Evolutionary conservation across 2,888 invertebrate genomes (phyloP), one percentile per base, ranked within the genome.

Genomic region (Nysson spinosus): DNA sequence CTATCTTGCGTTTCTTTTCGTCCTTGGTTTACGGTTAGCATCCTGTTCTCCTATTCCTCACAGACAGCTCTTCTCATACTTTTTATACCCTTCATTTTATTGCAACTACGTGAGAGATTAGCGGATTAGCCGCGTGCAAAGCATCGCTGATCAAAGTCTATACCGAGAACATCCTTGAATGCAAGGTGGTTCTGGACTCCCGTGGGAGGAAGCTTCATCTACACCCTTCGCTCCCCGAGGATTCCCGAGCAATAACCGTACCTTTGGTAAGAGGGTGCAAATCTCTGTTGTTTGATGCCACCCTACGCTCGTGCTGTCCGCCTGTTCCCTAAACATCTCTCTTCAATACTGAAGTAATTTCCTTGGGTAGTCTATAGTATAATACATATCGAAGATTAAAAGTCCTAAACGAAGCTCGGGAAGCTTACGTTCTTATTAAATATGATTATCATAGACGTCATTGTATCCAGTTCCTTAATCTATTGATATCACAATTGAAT

Each of bases 71-170:
- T 42, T 42, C 37, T 34, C 30, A 14, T 16, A 1, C 34, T 40
- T 46, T 37, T 16, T 55, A 35, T 39, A 7, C 47, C 40, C 54
- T 26, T 16, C 54, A 43, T 70, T 74, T 67, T 69, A 69, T 67
- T 56, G 58, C 60, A 39, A 16, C 34, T 50, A 74, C 72, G 72
- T 62, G 72, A 69, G 56, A 66, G 75, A 77, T 77, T 77, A 70
- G 60, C 61, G 72, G 63, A 77, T 77, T 71, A 72, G 58, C 56
- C 47, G 60, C 58, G 56, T 54, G 57, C 63, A 39, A 57, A 58
- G 63, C 62, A 71, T 67, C 62, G 68, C 62, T 72, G 75, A 75
- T 72, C 69, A 62, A 75, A 70, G 67, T 63, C 57, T 57, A 44
- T n/a, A 14, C 20, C 52, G 32, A 24, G 37, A 57, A 20, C 22